Conservation (phyloP, 2,797 vertebrate species). For the Clamator glandarius region DNA sequence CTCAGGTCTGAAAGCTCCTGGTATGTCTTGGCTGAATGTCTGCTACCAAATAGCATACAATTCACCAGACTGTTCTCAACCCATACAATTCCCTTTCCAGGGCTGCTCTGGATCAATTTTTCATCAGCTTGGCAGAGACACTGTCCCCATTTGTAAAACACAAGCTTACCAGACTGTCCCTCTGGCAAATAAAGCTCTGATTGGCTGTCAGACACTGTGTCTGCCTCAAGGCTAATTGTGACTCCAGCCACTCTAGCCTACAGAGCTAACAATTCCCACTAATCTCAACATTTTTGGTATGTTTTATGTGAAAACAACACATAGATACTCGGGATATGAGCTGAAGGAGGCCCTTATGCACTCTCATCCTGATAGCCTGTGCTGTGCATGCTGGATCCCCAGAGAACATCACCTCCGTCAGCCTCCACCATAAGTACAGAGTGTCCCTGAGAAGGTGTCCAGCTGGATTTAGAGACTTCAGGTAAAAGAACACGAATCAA, state of each 20-base stretch:
- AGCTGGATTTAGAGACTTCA: neutral
- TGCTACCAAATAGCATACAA: neutral
- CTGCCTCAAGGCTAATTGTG: neutral
- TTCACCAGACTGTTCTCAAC: neutral
- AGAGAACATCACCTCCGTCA: neutral
- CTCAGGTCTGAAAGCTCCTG: neutral
- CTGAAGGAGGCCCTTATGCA: neutral
- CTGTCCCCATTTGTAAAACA: neutral
- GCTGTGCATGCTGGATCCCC: neutral
- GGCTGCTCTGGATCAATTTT: neutral
- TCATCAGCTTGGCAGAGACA: neutral
- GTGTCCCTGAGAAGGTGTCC: neutral
- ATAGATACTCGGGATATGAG: neutral
- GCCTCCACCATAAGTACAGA: neutral
- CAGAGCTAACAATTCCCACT: neutral
- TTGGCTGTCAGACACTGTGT: neutral
- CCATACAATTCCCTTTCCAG: neutral
- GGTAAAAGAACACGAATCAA: neutral
- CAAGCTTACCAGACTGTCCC: neutral
- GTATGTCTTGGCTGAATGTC: neutral
- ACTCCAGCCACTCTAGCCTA: neutral
- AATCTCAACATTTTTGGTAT: neutral
- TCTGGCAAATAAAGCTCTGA: neutral
- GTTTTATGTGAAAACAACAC: neutral
- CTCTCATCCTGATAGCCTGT: neutral